Conservation (phyloP, 92 coral and sea anemone genomes). For the Diadumene lineata region DNA sequence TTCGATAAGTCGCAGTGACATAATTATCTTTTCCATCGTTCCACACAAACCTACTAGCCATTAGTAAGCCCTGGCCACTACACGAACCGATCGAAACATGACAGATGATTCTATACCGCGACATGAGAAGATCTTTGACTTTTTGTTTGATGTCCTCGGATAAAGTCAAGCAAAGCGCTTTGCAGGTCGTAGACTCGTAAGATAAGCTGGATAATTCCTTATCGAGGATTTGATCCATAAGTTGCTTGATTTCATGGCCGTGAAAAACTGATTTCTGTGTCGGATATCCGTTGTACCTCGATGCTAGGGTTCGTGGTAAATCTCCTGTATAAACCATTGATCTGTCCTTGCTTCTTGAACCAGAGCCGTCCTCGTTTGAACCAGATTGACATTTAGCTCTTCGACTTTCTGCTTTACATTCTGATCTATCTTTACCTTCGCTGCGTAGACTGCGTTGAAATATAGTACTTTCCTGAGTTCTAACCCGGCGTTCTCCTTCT, state of each 20-base stretch:
- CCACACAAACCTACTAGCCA: conserved; percentile 96
- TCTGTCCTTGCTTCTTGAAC: background rate
- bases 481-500: conserved; percentile 29
- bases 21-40: conserved; percentile 77
- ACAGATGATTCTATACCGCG: conserved; percentile 72
- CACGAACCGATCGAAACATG: conserved; percentile 76
- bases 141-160: conserved; percentile 73
- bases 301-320: conserved; percentile 8
- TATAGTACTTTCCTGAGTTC: conserved; percentile 35
- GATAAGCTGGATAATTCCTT: conserved; percentile 41
- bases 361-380: background rate
- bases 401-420: conserved; percentile 26
- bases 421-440: conserved; percentile 13
- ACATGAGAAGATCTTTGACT: conserved; percentile 70
- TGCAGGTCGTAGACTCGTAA: conserved; percentile 54
- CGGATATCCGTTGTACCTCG: conserved; percentile 1
- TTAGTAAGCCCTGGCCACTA: conserved; percentile 68
- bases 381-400: conserved; percentile 7
- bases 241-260: conserved; percentile 53
- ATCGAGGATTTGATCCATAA: conserved; percentile 67
- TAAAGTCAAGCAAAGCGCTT: conserved; percentile 49
- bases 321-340: conserved; percentile 1
- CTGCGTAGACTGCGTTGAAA: conserved; percentile 63
- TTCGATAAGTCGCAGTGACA: conserved; percentile 76
- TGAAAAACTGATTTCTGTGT: conserved; percentile 38